Evolutionary conservation across 2,113 vertebrate species (phyloP).

Genomic region (Mustela lutreola): DNA sequence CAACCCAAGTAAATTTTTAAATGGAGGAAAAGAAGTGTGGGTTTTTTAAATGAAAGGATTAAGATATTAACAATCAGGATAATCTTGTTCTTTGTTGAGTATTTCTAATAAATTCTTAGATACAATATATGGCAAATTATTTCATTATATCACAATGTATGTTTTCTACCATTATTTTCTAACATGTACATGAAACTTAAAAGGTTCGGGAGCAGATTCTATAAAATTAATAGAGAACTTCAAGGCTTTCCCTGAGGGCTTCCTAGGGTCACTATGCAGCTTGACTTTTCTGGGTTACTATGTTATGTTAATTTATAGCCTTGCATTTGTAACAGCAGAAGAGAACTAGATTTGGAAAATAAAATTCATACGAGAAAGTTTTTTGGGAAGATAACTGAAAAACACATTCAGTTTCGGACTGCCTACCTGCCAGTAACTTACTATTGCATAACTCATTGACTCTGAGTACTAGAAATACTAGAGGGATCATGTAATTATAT

Average conservation of each 20-base stretch:
- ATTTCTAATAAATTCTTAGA: constrained; percentile 27
- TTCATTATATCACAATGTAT: background rate
- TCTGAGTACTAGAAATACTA: constrained; percentile 56
- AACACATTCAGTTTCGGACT: background rate
- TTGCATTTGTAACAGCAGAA: background rate
- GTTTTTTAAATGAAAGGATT: background rate
- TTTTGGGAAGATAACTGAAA: background rate
- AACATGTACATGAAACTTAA: constrained; percentile 5
- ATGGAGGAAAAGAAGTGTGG: background rate
- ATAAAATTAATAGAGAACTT: constrained; percentile 46
- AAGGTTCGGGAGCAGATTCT: background rate
- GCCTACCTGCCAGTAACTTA: background rate
- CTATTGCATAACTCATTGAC: constrained; percentile 61
- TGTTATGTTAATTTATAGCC: constrained; percentile 51
- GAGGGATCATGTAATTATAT: background rate
- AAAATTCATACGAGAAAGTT: background rate
- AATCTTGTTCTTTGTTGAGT: constrained; percentile 9
- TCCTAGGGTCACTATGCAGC: constrained; percentile 28
- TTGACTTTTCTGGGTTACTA: constrained; percentile 66
- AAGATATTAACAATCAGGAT: constrained; percentile 35
- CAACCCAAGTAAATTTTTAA: constrained; percentile 34
- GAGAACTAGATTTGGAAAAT: constrained; percentile 34
- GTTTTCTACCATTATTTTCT: constrained; percentile 44
- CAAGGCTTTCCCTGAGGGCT: background rate
- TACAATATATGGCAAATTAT: background rate